phyloP scores from a whole-genome alignment of 2,113 vertebrate species.

The Bufo bufo region DNA sequence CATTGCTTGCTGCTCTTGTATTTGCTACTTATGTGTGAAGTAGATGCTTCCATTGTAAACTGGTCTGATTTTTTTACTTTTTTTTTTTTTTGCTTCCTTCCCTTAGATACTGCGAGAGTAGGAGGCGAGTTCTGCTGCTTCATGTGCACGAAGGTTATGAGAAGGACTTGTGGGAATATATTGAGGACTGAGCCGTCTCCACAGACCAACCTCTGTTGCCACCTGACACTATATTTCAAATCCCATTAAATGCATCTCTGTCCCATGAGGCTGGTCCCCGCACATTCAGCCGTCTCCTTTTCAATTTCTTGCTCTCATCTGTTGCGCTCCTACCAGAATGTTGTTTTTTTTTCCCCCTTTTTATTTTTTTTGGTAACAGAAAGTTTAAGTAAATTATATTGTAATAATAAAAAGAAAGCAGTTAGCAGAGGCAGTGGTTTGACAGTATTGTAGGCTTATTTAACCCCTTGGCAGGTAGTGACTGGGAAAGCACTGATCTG shows the following conservation, averaged over 20 bases:
- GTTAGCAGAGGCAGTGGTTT: conserved; percentile 88
- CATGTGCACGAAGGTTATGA: conserved; percentile 99
- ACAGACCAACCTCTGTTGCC: conserved; percentile 48
- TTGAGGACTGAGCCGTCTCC: conserved; percentile 89
- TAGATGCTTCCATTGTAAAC: not conserved
- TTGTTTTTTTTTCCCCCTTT: not conserved
- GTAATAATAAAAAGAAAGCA: conserved; percentile 84
- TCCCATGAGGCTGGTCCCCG: conserved; percentile 47
- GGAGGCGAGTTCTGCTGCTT: conserved; percentile 97
- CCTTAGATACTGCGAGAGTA: conserved; percentile 98
- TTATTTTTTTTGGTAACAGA: conserved; percentile 84
- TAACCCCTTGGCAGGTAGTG: conserved; percentile 28
- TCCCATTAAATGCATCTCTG: conserved; percentile 48
- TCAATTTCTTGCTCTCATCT: conserved; percentile 34
- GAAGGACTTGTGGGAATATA: conserved; percentile 99
- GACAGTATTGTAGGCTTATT: conserved; percentile 93
- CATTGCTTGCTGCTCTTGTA: not conserved
- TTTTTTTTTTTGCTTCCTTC: not conserved
- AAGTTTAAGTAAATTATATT: conserved; percentile 98
- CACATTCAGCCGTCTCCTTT: conserved; percentile 47
- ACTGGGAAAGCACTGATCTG: conserved; percentile 32
- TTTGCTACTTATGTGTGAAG: not conserved
- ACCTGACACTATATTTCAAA: conserved; percentile 56
- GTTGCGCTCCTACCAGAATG: conserved; percentile 43
- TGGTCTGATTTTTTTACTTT: not conserved